Base-by-base conservation (phyloP, 1,140 invertebrate species). In the Drosophila oshimai region DNA sequence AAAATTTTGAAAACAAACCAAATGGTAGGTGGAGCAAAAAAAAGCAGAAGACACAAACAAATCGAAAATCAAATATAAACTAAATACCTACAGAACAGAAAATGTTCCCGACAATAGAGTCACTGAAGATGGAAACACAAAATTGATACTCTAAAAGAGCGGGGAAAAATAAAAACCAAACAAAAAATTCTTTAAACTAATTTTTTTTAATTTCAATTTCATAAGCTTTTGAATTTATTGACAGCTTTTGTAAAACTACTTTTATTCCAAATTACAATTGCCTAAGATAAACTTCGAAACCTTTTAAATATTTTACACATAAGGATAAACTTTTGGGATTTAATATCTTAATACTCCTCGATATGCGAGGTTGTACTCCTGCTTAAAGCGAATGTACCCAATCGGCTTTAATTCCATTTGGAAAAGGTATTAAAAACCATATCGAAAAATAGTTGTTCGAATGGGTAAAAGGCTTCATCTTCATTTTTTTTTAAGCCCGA, bases 391-490 rank as follows among this genome's bases (percentile, higher is more conserved):
- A 17, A 57, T 18, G n/a, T 53, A 57, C 46, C 46, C 2, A 10
- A 0, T 10, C 2, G 6, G 1, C 3, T 4, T 20, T 20, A 54
- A 24, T 31, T 44, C 28, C 46, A 53, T 44, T 29, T 18, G 2
- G 36, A 12, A 17, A 44, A 67, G 64, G 61, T 45, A 67, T 64
- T 65, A 50, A 64, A 62, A 67, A 53, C 36, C 64, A 53, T 67
- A 67, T 68, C 46, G 58, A 37, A 53, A 68, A 68, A 67, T 67
- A 67, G 61, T 67, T 67, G 36, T 42, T 22, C 34, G 17, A 15
- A 20, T 60, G 50, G 51, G n/a, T n/a, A 34, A 36, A 60, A 61
- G 57, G 34, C 58, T 36, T 64, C n/a, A n/a, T n/a, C n/a, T n/a
- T n/a, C n/a, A n/a, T 58, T 44, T 64, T 33, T n/a, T n/a, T n/a